Evolutionary conservation across 1,140 invertebrate species (phyloP), one percentile per base, ranked within the genome.

Genomic region (Vollenhovia emeryi): DNA sequence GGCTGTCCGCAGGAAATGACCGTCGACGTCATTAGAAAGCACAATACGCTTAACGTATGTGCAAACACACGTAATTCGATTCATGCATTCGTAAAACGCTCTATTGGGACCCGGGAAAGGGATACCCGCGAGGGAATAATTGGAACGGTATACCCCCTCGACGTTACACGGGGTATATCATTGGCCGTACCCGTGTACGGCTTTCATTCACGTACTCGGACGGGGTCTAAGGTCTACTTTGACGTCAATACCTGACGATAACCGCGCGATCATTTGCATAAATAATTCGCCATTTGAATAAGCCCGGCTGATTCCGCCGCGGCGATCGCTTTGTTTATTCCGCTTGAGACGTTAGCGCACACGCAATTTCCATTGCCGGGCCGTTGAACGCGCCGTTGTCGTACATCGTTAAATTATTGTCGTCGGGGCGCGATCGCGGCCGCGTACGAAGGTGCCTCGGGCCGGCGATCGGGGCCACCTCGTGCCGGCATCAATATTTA

Each of bases 401-500:
- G 11, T 33, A n/a, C 57, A 66, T 79, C 43, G n/a, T 66, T 52
- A 50, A 50, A 68, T 79, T 50, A 66, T 79, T 18, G 18, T 21
- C 55, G 52, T 24, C 4, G 21, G 11, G 27, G 64, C 43, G 18
- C 13, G 43, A 43, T 55, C 33, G 43, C 48, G 18, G 33, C 13
- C 40, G 60, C 48, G 62, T 55, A 24, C 48, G 24, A 55, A 40
- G n/a, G 27, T 33, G 21, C 40, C 33, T 3, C 55, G 24, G 27
- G 48, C 62, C 24, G 45, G 9, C 71, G 73, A 82, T 82, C 78
- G 50, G 71, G 78, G 50, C 36, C 24, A 48, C 36, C 62, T 18
- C 36, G 48, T 55, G 24, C 24, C 36, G 64, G n/a, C 68, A 82
- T 82, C 50, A 71, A 71, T 71, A 79, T 82, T 82, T 57, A 82